Conservation (phyloP, 2,888 invertebrate species). For the Diadegma fenestrale region DNA sequence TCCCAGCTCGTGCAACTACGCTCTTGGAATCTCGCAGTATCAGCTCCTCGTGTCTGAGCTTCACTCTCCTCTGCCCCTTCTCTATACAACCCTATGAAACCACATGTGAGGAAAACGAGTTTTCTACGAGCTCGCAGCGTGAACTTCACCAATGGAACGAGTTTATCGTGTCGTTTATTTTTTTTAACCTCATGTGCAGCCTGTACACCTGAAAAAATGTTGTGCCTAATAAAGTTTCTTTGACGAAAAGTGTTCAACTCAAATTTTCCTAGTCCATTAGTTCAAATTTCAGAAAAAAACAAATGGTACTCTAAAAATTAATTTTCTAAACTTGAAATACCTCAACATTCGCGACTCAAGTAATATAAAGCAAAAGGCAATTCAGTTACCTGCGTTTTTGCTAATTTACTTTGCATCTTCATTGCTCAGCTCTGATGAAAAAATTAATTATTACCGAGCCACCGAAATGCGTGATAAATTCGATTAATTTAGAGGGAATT, state of each 20-base stretch:
- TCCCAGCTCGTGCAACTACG: not conserved
- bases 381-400: not conserved
- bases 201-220: not conserved
- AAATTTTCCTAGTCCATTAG: not conserved
- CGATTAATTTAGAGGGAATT: not conserved
- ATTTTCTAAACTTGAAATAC: not conserved
- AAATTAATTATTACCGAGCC: not conserved
- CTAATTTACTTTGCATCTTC: not conserved
- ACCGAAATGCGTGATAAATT: not conserved
- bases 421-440: not conserved
- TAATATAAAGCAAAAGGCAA: not conserved
- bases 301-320: too few relatives aligned
- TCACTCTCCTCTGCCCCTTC: conserved; percentile 10
- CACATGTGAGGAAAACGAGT: conserved; percentile 58
- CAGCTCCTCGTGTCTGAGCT: conserved; percentile 31
- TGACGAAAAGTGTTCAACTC: not conserved
- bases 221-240: not conserved
- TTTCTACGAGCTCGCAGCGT: conserved; percentile 53
- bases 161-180: conserved; percentile 18
- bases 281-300: not conserved
- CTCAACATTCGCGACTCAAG: not conserved
- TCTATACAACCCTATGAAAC: conserved; percentile 29
- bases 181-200: not conserved
- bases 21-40: conserved; percentile 40
- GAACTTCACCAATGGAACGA: conserved; percentile 55